Percentiles rank a stretch among this genome's conserved stretches.
These are phyloP conservation scores for Platycheirus rosarum DNA, from an alignment of 2,888 invertebrate genomes.

Conservation along the genomic window DNA sequence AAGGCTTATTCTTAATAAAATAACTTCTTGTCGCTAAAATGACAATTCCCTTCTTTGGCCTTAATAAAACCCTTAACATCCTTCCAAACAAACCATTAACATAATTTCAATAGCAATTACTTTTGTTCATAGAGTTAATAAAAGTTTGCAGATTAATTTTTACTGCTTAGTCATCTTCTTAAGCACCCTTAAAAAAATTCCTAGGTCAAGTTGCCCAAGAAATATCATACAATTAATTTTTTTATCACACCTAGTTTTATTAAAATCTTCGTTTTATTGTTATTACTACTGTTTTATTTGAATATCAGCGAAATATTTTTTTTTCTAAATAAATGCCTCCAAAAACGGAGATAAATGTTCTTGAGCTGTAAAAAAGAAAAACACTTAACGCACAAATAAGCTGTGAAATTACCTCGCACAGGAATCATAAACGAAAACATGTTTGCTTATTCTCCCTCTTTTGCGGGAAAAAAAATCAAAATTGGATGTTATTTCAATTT, in stretches of 20 bases:
- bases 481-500: no score
- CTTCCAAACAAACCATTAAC: conserved; percentile 9
- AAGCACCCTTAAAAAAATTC: no score
- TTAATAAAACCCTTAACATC: no score
- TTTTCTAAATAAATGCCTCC: background rate
- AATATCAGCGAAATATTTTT: conserved; percentile 32
- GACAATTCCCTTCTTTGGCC: no score
- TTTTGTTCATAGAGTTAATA: background rate
- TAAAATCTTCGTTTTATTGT: conserved; percentile 28
- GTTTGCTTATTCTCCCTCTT: conserved; percentile 2
- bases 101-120: conserved; percentile 7
- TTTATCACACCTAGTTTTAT: no score
- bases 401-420: conserved; percentile 37
- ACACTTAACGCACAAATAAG: conserved; percentile 33
- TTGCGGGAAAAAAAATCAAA: conserved; percentile 1
- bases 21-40: no score
- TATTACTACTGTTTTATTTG: conserved; percentile 36
- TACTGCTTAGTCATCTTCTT: conserved; percentile 19
- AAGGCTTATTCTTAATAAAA: no score
- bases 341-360: conserved; percentile 4
- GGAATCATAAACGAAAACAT: conserved; percentile 19
- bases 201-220: no score
- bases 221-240: no score
- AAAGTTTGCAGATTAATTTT: conserved; percentile 20
- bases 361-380: conserved; percentile 29